phyloP scores from a whole-genome alignment of 2,888 invertebrate genomes.

The Spicauda simplicius region DNA sequence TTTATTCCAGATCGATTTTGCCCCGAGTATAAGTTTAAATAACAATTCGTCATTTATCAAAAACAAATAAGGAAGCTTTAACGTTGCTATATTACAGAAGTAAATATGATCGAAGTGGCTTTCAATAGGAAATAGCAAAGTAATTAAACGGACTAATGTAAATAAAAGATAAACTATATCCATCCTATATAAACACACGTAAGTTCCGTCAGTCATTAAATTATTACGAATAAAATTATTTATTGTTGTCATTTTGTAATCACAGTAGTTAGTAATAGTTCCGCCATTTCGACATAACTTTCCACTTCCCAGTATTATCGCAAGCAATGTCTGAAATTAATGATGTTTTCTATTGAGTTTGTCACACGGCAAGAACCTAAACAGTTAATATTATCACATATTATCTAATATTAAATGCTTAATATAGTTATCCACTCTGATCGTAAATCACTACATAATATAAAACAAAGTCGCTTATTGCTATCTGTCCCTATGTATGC shows the following conservation, averaged over 20 bases:
- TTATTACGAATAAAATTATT: slow-evolving; percentile 14
- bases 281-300: slow-evolving; percentile 21
- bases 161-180: neutral
- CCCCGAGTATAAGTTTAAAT: no score
- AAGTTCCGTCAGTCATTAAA: neutral
- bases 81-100: no score
- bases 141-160: neutral
- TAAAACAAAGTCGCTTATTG: no score
- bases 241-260: slow-evolving; percentile 21
- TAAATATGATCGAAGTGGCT: no score
- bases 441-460: no score
- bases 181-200: neutral
- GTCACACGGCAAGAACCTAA: neutral
- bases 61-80: no score
- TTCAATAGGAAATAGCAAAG: neutral
- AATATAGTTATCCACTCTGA: no score
- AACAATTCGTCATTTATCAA: no score
- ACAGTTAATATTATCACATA: neutral
- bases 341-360: neutral
- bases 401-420: neutral
- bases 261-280: slow-evolving; percentile 11
- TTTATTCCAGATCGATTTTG: no score
- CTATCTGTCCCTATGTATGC: no score
- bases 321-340: slow-evolving; percentile 14
- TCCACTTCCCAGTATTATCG: slow-evolving; percentile 15